These are phyloP conservation scores for Erethizon dorsatum DNA, from an alignment of 2,797 vertebrate genomes.

Conservation along the genomic window DNA sequence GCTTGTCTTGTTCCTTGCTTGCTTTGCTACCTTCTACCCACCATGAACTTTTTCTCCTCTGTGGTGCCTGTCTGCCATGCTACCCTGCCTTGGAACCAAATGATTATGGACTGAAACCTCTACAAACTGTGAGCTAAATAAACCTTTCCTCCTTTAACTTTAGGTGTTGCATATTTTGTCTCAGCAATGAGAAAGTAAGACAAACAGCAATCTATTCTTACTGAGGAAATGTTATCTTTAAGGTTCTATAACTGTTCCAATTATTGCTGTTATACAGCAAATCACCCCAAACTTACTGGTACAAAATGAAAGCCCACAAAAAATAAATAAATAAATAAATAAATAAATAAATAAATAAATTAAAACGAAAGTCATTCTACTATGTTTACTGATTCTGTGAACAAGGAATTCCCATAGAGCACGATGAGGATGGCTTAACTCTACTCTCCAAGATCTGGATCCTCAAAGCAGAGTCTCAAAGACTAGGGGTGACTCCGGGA, in stretches of 20 bases:
- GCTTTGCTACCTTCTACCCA: neutral
- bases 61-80: neutral
- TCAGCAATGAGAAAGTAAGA: neutral
- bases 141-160: neutral
- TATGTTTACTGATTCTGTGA: neutral
- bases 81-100: neutral
- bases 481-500: neutral
- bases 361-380: slow-evolving; percentile 47
- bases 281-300: neutral
- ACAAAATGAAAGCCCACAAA: slow-evolving; percentile 34
- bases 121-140: neutral
- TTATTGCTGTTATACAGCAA: slow-evolving; percentile 41
- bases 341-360: no score
- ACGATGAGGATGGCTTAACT: neutral
- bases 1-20: neutral
- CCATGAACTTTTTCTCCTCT: neutral
- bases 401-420: neutral
- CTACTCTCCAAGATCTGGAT: neutral
- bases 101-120: neutral
- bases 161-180: neutral
- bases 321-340: no score
- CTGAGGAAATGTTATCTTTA: slow-evolving; percentile 38
- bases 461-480: neutral
- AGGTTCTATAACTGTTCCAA: slow-evolving; percentile 55
- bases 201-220: slow-evolving; percentile 36